Evolutionary conservation across 2,888 invertebrate genomes (phyloP).

Genomic region (Clostera curtula): DNA sequence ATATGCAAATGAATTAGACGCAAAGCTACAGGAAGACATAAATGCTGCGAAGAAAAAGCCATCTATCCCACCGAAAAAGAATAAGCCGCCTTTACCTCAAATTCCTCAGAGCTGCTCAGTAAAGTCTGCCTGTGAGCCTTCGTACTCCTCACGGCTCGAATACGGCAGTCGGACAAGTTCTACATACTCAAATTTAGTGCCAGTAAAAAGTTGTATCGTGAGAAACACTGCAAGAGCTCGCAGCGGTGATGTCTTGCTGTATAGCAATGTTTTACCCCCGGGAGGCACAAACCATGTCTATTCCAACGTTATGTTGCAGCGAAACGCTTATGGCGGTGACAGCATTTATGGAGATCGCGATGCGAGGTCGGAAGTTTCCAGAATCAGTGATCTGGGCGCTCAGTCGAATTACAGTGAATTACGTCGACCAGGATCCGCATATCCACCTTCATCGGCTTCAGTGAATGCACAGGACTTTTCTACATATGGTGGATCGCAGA

Average conservation of each 20-base stretch:
- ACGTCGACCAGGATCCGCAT: slow-evolving; percentile 74
- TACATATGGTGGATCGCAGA: slow-evolving; percentile 74
- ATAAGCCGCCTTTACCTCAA: slow-evolving; percentile 66
- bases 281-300: slow-evolving; percentile 69
- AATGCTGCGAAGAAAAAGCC: slow-evolving; percentile 65
- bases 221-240: slow-evolving; percentile 52
- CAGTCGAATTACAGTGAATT: slow-evolving; percentile 79
- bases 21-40: slow-evolving; percentile 67
- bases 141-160: slow-evolving; percentile 83
- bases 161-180: slow-evolving; percentile 63
- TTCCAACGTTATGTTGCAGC: slow-evolving; percentile 62
- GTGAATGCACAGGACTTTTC: slow-evolving; percentile 72
- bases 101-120: slow-evolving; percentile 86
- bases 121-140: slow-evolving; percentile 83
- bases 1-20: slow-evolving; percentile 66
- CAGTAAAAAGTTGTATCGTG: slow-evolving; percentile 69
- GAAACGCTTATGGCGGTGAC: slow-evolving; percentile 62
- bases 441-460: slow-evolving; percentile 65
- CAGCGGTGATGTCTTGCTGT: slow-evolving; percentile 62
- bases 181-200: slow-evolving; percentile 66
- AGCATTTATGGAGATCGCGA: slow-evolving; percentile 64
- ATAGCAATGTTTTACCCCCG: slow-evolving; percentile 65
- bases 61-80: slow-evolving; percentile 65
- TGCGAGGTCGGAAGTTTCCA: slow-evolving; percentile 60
- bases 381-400: slow-evolving; percentile 64